phyloP scores from a whole-genome alignment of 2,797 vertebrate genomes.

The Ataeniobius toweri region DNA sequence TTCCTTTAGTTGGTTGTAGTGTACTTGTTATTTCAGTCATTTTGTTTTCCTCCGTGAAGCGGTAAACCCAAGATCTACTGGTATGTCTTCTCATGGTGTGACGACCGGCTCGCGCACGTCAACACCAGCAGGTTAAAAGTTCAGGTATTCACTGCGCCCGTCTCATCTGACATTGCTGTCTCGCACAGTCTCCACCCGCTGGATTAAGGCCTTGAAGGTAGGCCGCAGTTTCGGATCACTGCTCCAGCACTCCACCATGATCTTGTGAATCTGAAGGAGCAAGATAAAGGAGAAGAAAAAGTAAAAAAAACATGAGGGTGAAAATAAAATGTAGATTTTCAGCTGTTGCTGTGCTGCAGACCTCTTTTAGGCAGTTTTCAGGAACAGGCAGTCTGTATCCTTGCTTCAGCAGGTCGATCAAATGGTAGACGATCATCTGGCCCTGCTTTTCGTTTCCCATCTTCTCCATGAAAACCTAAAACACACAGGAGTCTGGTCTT shows the following conservation, averaged over 20 bases:
- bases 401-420: constrained; percentile 90
- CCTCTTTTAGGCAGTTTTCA: constrained; percentile 89
- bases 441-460: constrained; percentile 98
- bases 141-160: constrained; percentile 62
- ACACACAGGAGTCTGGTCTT: not conserved
- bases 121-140: constrained; percentile 26
- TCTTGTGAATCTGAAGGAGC: constrained; percentile 82
- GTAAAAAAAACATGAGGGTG: not conserved
- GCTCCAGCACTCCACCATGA: constrained; percentile 94
- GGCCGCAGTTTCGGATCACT: constrained; percentile 83
- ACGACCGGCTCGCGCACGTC: not conserved
- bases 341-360: constrained; percentile 56
- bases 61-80: too few relatives aligned
- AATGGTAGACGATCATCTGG: constrained; percentile 98
- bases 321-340: not conserved
- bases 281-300: not conserved
- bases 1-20: constrained; percentile 38
- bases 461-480: constrained; percentile 95
- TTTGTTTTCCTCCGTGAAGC: not conserved
- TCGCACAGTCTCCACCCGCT: constrained; percentile 84
- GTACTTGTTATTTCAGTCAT: constrained; percentile 13
- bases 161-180: constrained; percentile 82
- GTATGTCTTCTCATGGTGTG: not conserved
- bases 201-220: constrained; percentile 84
- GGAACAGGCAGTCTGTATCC: constrained; percentile 89